phyloP scores from a whole-genome alignment of 2,797 vertebrate genomes.

The Prunella strophiata region DNA sequence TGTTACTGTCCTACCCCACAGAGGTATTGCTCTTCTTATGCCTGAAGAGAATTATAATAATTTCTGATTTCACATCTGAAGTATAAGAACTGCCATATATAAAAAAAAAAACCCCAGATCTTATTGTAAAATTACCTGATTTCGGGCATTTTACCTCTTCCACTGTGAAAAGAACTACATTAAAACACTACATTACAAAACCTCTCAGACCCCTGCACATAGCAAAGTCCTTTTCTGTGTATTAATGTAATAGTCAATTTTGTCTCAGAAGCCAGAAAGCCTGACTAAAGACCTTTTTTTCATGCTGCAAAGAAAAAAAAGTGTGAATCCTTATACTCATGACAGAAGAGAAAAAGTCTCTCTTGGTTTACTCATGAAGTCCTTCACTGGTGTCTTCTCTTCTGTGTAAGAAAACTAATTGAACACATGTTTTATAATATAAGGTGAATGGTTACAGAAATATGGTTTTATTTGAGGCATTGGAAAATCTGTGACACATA shows the following conservation, averaged over 20 bases:
- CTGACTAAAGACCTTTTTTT: not conserved
- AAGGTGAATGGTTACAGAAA: not conserved
- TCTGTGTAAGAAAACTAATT: not conserved
- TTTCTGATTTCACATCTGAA: not conserved
- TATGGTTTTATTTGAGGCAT: not conserved
- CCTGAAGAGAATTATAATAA: not conserved
- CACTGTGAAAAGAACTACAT: not conserved
- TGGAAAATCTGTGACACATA: fast-evolving
- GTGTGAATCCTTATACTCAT: not conserved
- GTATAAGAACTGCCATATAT: not conserved
- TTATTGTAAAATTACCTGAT: not conserved
- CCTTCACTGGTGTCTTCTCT: not conserved
- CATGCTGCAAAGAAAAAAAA: not conserved
- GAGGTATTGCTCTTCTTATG: not conserved
- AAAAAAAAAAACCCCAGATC: not conserved
- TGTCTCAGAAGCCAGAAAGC: not conserved
- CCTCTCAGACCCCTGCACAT: not conserved
- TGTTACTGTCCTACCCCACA: not conserved
- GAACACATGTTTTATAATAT: not conserved
- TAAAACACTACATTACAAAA: not conserved
- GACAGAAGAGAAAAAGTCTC: not conserved
- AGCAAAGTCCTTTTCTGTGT: not conserved
- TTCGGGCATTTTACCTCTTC: not conserved
- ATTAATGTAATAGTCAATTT: not conserved
- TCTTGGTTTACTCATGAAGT: not conserved